Percentiles rank a stretch among this genome's conserved stretches.
Evolutionary conservation across 2,888 invertebrate genomes (phyloP).

Genomic region (Metopia argyrocephala): DNA sequence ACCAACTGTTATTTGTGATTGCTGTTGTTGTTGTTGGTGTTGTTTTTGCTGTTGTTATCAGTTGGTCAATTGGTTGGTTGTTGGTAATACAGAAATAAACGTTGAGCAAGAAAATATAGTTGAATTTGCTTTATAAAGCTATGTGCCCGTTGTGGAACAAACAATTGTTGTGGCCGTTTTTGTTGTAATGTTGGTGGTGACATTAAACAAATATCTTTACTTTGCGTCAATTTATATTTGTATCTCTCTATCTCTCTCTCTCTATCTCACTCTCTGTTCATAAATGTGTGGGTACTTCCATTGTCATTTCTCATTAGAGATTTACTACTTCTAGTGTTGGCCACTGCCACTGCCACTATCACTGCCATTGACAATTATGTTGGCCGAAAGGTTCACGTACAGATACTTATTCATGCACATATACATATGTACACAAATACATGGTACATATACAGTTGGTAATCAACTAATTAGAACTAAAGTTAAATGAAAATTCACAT

Average conservation of each 20-base stretch:
- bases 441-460: not conserved
- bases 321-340: constrained; percentile 40
- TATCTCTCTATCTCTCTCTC: not conserved
- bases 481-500: not conserved
- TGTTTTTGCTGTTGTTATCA: no score
- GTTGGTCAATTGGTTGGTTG: not conserved
- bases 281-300: constrained; percentile 11
- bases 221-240: constrained; percentile 2
- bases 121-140: not conserved
- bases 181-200: not conserved
- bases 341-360: not conserved
- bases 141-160: not conserved
- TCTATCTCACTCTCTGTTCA: not conserved
- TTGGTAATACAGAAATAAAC: not conserved
- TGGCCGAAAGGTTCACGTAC: constrained; percentile 7
- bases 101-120: not conserved
- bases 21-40: constrained; percentile 26
- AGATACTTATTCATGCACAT: not conserved
- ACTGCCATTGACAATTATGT: constrained; percentile 15
- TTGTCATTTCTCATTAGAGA: constrained; percentile 47
- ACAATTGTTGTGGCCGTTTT: not conserved
- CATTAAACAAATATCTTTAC: constrained; percentile 14
- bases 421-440: not conserved
- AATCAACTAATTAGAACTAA: not conserved
- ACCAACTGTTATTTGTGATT: constrained; percentile 57